Conservation (phyloP, 2,888 invertebrate genomes). For the Eupsilia transversa region DNA sequence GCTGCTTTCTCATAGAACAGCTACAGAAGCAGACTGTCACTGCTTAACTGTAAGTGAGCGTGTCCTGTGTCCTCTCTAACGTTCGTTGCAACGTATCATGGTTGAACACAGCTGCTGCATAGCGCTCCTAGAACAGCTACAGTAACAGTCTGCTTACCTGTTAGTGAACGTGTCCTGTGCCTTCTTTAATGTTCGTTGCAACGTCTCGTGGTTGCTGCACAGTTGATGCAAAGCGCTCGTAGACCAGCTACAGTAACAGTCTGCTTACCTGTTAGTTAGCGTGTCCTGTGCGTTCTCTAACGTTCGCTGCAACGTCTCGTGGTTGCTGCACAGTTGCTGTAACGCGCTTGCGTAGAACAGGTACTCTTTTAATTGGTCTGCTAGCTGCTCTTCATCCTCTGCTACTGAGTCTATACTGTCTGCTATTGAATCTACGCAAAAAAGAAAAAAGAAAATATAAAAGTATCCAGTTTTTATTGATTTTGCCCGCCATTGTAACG, state of each 20-base stretch:
- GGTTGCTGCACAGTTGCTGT: constrained; percentile 93
- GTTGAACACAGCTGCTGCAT: constrained; percentile 93
- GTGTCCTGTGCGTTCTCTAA: constrained; percentile 93
- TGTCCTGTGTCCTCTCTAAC: constrained; percentile 93
- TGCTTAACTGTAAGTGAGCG: constrained; percentile 86
- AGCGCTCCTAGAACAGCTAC: constrained; percentile 86
- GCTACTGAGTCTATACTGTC: constrained; percentile 93
- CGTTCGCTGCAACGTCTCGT: constrained; percentile 93
- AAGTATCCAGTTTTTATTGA: too few relatives aligned
- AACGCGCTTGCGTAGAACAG: constrained; percentile 94
- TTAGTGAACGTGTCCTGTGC: constrained; percentile 92
- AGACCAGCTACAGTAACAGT: background rate
- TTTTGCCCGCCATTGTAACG: too few relatives aligned
- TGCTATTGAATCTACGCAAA: constrained; percentile 92
- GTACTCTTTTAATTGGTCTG: constrained; percentile 96
- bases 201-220: constrained; percentile 93
- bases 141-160: constrained; percentile 72
- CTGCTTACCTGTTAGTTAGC: constrained; percentile 85
- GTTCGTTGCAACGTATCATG: constrained; percentile 94
- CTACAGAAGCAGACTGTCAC: background rate
- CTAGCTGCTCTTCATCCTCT: constrained; percentile 95
- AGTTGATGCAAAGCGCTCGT: constrained; percentile 93
- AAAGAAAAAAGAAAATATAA: background rate
- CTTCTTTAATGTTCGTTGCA: constrained; percentile 93
- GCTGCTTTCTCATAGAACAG: background rate